Percentiles rank a stretch among this genome's conserved stretches.
Conservation (phyloP, 30 jellyfish, hydroid and myxozoan species). For the Aurelia sp. region DNA sequence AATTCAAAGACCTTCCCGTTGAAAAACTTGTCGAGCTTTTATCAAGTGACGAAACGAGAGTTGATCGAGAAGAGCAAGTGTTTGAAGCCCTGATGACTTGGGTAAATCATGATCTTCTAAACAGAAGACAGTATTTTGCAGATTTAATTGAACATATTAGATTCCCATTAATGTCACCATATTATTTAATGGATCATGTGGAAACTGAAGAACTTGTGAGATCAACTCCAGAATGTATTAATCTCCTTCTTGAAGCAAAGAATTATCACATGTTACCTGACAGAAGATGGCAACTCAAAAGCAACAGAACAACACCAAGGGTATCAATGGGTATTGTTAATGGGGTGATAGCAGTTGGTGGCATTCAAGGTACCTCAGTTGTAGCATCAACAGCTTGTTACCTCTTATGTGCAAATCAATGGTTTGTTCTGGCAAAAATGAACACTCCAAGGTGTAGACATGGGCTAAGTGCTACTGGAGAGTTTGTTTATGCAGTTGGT, state of each 20-base stretch:
- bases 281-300: slow-evolving; percentile 95
- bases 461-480: slow-evolving; percentile 99
- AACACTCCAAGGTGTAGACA: slow-evolving; percentile 99
- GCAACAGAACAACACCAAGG: slow-evolving; percentile 97
- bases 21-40: slow-evolving; percentile 79
- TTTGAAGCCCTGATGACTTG: slow-evolving; percentile 95
- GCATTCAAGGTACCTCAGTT: slow-evolving; percentile 97
- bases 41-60: slow-evolving; percentile 93
- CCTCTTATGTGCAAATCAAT: slow-evolving; percentile 90
- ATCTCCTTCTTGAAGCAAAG: slow-evolving; percentile 95
- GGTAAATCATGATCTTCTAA: slow-evolving; percentile 75
- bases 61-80: slow-evolving; percentile 95
- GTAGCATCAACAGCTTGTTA: slow-evolving; percentile 97
- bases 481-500: slow-evolving; percentile 97
- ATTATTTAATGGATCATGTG: slow-evolving; percentile 98
- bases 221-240: slow-evolving; percentile 93
- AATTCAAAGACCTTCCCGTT: slow-evolving; percentile 72
- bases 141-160: slow-evolving; percentile 85
- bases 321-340: slow-evolving; percentile 98
- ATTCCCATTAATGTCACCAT: slow-evolving; percentile 97
- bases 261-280: slow-evolving; percentile 99
- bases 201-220: slow-evolving; percentile 94
- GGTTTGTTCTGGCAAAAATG: slow-evolving; percentile 98
- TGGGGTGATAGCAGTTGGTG: slow-evolving; percentile 99
- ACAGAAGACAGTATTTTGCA: slow-evolving; percentile 69